phyloP scores from a whole-genome alignment of 1,140 invertebrate species.

The Drosophila setifemur region DNA sequence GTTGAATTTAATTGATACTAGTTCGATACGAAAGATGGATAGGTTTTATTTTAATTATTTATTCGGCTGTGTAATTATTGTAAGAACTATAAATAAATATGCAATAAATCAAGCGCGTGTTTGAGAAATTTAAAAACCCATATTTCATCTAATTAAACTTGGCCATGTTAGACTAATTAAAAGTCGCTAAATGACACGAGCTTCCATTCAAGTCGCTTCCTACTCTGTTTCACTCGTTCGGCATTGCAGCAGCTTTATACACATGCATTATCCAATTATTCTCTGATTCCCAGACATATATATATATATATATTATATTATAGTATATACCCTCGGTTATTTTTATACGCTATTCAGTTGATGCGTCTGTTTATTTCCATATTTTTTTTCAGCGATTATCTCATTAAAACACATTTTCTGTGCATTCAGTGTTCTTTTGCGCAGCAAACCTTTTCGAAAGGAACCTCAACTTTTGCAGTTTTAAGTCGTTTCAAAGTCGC shows the following conservation, averaged over 20 bases:
- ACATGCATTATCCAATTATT: slow-evolving; percentile 34
- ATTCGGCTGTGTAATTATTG: background rate
- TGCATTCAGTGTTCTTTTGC: slow-evolving; percentile 53
- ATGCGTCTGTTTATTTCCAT: background rate
- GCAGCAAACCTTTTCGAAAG: slow-evolving; percentile 8
- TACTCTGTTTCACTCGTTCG: background rate
- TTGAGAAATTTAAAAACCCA: background rate
- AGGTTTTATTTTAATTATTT: background rate
- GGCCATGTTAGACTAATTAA: slow-evolving; percentile 37
- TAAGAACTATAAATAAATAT: background rate
- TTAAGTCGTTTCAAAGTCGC: slow-evolving; percentile 18
- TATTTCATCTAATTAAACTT: slow-evolving; percentile 26
- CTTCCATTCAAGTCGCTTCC: slow-evolving; percentile 1
- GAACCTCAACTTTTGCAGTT: slow-evolving; percentile 25
- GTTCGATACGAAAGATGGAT: background rate
- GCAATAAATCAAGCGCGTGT: background rate
- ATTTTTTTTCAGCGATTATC: slow-evolving; percentile 57
- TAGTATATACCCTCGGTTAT: slow-evolving; percentile 30
- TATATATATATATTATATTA: background rate
- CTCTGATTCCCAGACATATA: background rate
- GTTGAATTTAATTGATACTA: slow-evolving; percentile 30
- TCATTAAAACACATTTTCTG: slow-evolving; percentile 69
- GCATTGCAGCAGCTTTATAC: slow-evolving; percentile 28
- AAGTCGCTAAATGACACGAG: slow-evolving; percentile 38
- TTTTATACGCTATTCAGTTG: slow-evolving; percentile 21